phyloP scores from a whole-genome alignment of 2,113 vertebrate species.

The Bos javanicus region DNA sequence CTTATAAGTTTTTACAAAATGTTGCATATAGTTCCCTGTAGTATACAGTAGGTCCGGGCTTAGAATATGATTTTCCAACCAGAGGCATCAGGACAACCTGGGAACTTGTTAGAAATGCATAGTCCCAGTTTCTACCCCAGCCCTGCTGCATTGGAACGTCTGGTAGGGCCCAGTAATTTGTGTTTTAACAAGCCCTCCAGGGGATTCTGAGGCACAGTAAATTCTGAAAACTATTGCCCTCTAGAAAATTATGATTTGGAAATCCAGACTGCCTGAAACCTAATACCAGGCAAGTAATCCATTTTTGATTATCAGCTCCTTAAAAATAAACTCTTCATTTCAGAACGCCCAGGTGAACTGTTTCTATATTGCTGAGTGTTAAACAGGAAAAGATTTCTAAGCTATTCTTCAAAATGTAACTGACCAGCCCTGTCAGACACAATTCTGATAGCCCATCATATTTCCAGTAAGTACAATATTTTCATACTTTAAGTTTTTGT shows the following conservation, averaged over 20 bases:
- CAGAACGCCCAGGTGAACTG: constrained; percentile 17
- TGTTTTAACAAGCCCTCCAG: neutral
- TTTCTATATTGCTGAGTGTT: constrained; percentile 4
- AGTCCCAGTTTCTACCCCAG: neutral
- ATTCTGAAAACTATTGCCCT: constrained; percentile 18
- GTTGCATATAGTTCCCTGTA: neutral
- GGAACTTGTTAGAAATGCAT: neutral
- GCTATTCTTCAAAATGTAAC: constrained; percentile 15
- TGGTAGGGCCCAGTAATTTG: neutral
- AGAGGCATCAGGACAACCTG: neutral
- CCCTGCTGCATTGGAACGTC: neutral
- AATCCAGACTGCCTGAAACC: neutral
- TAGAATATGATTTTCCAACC: neutral
- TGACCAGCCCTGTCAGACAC: constrained; percentile 1
- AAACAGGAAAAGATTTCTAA: constrained; percentile 11
- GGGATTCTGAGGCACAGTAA: neutral
- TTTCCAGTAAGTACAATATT: neutral
- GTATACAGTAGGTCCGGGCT: neutral
- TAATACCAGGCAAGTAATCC: neutral
- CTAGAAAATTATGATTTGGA: constrained; percentile 35
- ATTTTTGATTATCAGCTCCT: constrained; percentile 23
- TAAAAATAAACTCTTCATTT: constrained; percentile 51
- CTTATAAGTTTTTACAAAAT: neutral
- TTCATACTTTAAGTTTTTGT: constrained; percentile 20
- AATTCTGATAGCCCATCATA: neutral